Evolutionary conservation across 2,888 invertebrate genomes (phyloP).

Genomic region (Leptopilina drosophilae): DNA sequence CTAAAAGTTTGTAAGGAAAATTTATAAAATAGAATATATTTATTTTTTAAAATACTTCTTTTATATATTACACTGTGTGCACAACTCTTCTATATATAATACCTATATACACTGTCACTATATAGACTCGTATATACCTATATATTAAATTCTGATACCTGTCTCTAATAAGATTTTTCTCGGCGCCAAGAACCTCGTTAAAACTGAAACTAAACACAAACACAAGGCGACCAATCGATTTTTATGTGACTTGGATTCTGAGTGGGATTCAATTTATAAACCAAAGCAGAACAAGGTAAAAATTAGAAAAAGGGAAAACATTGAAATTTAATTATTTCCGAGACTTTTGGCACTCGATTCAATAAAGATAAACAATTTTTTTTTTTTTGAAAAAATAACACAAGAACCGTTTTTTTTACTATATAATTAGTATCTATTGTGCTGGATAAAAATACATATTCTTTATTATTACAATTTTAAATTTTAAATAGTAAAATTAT

Average conservation of each 20-base stretch:
- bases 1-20: too few species aligned
- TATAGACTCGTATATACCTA: neutral
- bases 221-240: conserved; percentile 32
- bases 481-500: too few species aligned
- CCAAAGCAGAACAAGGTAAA: neutral
- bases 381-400: too few species aligned
- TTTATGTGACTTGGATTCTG: conserved; percentile 39
- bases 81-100: neutral
- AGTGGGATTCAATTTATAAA: conserved; percentile 7
- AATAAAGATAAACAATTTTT: too few species aligned
- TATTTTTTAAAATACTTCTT: too few species aligned
- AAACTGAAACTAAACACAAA: conserved; percentile 31
- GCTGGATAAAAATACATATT: too few species aligned
- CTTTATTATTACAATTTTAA: too few species aligned
- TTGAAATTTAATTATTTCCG: neutral
- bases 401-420: too few species aligned
- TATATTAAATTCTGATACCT: conserved; percentile 22
- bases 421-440: too few species aligned
- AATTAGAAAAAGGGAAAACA: conserved; percentile 11
- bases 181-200: conserved; percentile 43
- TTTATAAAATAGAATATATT: too few species aligned
- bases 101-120: neutral
- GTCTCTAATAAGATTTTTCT: conserved; percentile 34
- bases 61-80: too few species aligned
- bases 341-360: too few species aligned